Evolutionary conservation across 2,113 vertebrate species (phyloP), one percentile per base, ranked within the genome.

Genomic region (Festucalex cinctus): DNA sequence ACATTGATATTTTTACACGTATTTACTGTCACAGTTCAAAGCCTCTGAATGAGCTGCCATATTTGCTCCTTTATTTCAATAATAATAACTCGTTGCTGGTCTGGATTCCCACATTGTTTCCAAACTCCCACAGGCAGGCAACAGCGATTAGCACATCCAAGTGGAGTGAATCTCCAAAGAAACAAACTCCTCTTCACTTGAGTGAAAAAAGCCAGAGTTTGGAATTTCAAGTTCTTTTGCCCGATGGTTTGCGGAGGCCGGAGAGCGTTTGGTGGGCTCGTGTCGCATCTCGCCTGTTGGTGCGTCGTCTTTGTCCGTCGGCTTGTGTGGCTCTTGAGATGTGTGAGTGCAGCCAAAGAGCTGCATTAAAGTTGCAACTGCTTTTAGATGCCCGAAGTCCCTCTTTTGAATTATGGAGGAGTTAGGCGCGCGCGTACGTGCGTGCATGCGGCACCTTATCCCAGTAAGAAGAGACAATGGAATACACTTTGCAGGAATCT

Each of bases 341-440:
- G 22, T 41, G 13, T 16, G 36, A 22, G 39, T 26, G 41, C 69
- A 53, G 35, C 20, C 58, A 65, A 49, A 72, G 63, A 73, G 59
- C 61, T 64, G 63, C 72, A 77, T 82, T 76, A 77, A 74, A 82
- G 53, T 48, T 56, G 66, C 70, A 82, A 63, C 69, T 71, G 69
- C 56, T 71, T 73, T 79, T 46, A 67, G 65, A 69, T 74, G 69
- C 71, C 75, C 32, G 72, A 62, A 74, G 63, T 1, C 43, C 44
- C 2, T 64, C 48, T 70, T 24, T 68, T 83, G 53, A 73, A 77
- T 73, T 71, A 77, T 77, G 65, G 77, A 73, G 46, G 32, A 65
- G 39, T 8, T 48, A 48, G 48, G 56, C 68, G 62, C 51, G 53
- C 19, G 54, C 22, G 37, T 56, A 13, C 8, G 53, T 14, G 49